Base-by-base conservation (phyloP, 1,140 invertebrate genomes). In the Bicyclus anynana region DNA sequence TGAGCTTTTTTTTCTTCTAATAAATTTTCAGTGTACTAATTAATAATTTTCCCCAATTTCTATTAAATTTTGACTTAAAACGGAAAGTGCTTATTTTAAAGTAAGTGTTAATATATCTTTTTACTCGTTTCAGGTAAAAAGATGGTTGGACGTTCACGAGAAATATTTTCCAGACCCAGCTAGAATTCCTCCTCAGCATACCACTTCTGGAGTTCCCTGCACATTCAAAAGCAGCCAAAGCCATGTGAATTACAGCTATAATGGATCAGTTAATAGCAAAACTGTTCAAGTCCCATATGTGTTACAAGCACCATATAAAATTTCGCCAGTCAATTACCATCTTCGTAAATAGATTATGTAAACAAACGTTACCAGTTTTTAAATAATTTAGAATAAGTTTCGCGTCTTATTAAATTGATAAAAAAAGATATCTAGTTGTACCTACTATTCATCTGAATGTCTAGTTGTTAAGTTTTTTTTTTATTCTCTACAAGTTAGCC, bases 121-220 rank as follows among this genome's bases (percentile, higher is more conserved):
- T 40, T 40, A 40, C 5, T 17, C 14, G 0, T 37, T 37, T 5
- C 59, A 69, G 67, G 67, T 69, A 33, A 59, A 66, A 51, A 56
- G 57, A n/a, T 69, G 67, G 67, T 18, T 69, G 6, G 67, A 69
- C 13, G 51, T 54, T 5, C 67, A 69, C 20, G 63, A 59, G 46
- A 69, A 69, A 33, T 69, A 69, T 21, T 69, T 66, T 12, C 18
- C 47, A 18, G 51, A 57, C 6, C 5, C 54, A 9, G 12, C 49
- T 48, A 9, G 13, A 27, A 5, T 37, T 20, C 40, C 49, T 33
- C 18, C 17, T 9, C 17, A 10, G 23, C 42, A 27, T 54, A 2
- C 27, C 9, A 56, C 20, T 13, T 26, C 57, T 4, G n/a, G 50
- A 20, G 33, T 53, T 9, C 10, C 54, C 21, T 49, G 47, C 18